Conservation (phyloP, 2,888 invertebrate species). For the Spilosoma lubricipeda region DNA sequence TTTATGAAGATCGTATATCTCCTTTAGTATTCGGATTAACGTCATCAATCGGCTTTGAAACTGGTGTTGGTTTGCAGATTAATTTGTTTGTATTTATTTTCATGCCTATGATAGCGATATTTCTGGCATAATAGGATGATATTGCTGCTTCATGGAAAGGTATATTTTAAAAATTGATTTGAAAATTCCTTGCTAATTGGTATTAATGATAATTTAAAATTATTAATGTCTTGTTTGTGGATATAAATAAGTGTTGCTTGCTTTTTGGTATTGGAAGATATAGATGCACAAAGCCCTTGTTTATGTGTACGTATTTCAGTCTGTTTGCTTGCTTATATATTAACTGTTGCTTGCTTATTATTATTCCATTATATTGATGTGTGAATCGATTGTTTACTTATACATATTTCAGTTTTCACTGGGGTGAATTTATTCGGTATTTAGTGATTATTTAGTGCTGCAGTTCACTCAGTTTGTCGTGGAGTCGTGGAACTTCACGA, state of each 20-base stretch:
- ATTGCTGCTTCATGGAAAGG: background rate
- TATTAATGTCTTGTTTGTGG: background rate
- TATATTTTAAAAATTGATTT: background rate
- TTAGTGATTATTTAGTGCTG: no score
- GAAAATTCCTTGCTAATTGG: background rate
- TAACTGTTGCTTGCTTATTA: background rate
- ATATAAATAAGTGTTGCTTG: background rate
- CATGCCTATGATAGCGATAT: slow-evolving; percentile 15
- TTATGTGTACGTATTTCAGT: no score
- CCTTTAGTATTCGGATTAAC: slow-evolving; percentile 61
- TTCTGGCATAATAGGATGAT: slow-evolving; percentile 12
- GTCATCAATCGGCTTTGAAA: slow-evolving; percentile 54
- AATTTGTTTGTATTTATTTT: slow-evolving; percentile 46
- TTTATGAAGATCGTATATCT: slow-evolving; percentile 71
- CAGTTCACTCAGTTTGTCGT: no score
- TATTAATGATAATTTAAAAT: background rate
- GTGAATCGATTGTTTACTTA: background rate
- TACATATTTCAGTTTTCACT: background rate
- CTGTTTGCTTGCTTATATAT: no score
- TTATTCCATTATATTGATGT: background rate
- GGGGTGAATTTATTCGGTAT: no score
- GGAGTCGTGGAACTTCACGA: no score
- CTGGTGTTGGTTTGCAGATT: slow-evolving; percentile 42
- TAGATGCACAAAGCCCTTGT: background rate
- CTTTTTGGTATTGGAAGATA: background rate